Base-by-base conservation (phyloP, 1,140 invertebrate species). In the Sarcophaga peregrina region DNA sequence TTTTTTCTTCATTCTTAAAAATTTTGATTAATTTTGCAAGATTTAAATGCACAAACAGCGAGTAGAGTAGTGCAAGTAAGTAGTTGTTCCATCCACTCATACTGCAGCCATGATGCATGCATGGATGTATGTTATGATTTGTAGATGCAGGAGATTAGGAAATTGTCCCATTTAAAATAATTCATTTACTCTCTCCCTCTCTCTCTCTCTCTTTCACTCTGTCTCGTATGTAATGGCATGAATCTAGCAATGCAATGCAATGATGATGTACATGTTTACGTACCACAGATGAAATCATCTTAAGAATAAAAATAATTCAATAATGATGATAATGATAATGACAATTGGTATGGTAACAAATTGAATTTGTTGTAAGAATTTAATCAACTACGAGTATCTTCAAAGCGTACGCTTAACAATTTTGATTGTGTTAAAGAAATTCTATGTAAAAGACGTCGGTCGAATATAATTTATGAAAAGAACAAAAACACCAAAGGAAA, bases 1-100 rank as follows among this genome's bases (percentile, higher is more conserved):
- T 37, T 37, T 37, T 37, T 37, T 37, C 1, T 37, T 37, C 25
- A 37, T 37, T 37, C 25, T 37, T 37, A 37, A n/a, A 58, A 58
- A 58, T 58, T 58, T 58, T 58, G 54, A 58, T 58, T 58, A 58
- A 58, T 58, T 58, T 58, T n/a, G 54, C 54, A 58, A 58, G 54
- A 58, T 58, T 58, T 58, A 58, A 1, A 4, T 37, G 4, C 4
- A 37, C 25, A 37, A 37, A 54, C 10, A 54, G n/a, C n/a, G 4
- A 54, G 52, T 13, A 58, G 13, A 58, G 54, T 58, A 58, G 13
- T 1, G n/a, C 13, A 54, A 54, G 15, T 13, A 54, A 54, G 4
- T 58, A n/a, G 4, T 37, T 2, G 25, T 37, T 37, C 4, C 25
- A 37, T 37, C 25, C 25, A 37, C 25, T 37, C 1, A 1, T 37